Conservation (phyloP, 2,113 vertebrate genomes). For the Thamnaconus septentrionalis region DNA sequence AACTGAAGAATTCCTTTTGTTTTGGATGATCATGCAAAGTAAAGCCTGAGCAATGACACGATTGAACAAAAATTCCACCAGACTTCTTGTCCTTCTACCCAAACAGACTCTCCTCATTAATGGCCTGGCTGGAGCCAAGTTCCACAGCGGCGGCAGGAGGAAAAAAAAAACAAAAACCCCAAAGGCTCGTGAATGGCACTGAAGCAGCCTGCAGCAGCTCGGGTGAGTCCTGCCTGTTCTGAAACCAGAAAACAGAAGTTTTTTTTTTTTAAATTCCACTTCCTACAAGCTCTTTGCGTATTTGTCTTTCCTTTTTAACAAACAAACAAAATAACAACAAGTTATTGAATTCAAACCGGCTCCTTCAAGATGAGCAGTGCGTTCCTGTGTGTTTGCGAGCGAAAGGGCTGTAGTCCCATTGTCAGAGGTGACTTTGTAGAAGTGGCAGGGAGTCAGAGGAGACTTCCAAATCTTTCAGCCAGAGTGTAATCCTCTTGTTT, state of each 20-base stretch:
- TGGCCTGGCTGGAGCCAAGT: not conserved
- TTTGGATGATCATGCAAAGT: no score
- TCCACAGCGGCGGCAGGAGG: no score
- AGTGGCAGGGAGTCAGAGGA: conserved; percentile 59
- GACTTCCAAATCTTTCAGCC: conserved; percentile 57
- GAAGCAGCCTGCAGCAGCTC: no score
- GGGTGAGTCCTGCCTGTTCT: not conserved
- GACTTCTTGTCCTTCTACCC: not conserved
- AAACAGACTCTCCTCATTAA: conserved; percentile 4
- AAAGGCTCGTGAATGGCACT: no score
- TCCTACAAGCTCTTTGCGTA: no score
- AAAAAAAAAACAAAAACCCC: no score
- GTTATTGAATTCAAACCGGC: no score
- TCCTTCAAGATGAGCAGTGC: not conserved
- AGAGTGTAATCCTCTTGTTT: conserved; percentile 66
- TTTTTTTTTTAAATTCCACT: conserved; percentile 3
- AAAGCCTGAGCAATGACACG: no score
- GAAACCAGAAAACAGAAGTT: not conserved
- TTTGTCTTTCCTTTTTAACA: no score
- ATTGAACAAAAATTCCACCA: no score
- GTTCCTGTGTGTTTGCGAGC: conserved; percentile 6
- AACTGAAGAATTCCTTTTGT: no score
- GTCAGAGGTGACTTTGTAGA: conserved; percentile 63
- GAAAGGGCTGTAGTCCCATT: conserved; percentile 36
- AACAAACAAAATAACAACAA: no score